A percentile compares a stretch with the other conserved stretches of the same genome.
Evolutionary conservation across 2,888 invertebrate genomes (phyloP).

Genomic region (Amphipoea oculea): DNA sequence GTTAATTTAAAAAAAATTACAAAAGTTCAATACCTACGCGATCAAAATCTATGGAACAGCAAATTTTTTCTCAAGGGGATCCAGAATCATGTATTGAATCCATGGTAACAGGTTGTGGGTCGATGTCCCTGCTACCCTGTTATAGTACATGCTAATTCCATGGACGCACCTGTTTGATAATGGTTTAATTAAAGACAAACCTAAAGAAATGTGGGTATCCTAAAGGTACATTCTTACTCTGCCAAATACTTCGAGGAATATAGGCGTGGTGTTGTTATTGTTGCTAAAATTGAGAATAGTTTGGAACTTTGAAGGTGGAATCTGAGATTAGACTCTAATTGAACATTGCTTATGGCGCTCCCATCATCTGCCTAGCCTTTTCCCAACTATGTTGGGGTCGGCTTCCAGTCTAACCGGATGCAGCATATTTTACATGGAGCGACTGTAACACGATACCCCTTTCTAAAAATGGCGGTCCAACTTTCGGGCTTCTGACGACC

Average conservation of each 20-base stretch:
- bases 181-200: background rate
- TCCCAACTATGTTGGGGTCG: background rate
- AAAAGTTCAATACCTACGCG: too few species aligned
- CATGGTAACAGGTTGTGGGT: background rate
- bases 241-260: background rate
- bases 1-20: background rate
- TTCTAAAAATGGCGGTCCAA: background rate
- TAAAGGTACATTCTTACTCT: background rate
- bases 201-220: background rate
- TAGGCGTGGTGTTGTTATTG: background rate
- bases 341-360: background rate
- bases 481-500: background rate
- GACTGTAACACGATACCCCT: background rate
- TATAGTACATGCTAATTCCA: background rate
- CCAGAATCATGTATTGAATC: background rate
- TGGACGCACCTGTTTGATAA: background rate
- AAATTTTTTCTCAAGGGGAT: background rate
- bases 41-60: too few species aligned
- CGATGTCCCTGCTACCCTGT: background rate
- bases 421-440: background rate
- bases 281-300: background rate
- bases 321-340: background rate
- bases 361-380: background rate
- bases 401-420: background rate
- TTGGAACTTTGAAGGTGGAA: background rate